Conservation (phyloP, 2,888 invertebrate genomes). For the Amphimallon solstitiale region DNA sequence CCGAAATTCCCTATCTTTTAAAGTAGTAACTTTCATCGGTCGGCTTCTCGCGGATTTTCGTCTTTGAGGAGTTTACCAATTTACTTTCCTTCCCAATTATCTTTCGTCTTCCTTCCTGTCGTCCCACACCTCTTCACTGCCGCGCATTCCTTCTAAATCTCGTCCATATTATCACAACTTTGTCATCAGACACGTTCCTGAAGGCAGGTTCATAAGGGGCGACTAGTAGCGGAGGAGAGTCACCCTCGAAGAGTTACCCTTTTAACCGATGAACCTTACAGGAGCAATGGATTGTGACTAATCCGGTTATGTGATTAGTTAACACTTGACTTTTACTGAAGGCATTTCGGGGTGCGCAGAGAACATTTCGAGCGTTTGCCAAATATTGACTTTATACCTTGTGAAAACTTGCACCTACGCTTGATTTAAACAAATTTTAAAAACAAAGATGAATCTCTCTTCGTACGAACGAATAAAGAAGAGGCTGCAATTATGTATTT, state of each 20-base stretch:
- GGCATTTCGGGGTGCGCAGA: slow-evolving; percentile 5
- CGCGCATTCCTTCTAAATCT: not conserved
- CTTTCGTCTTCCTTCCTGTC: slow-evolving; percentile 17
- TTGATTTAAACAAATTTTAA: too few relatives aligned
- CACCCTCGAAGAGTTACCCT: slow-evolving; percentile 17
- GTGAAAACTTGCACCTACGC: not conserved
- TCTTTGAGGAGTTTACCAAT: slow-evolving; percentile 26
- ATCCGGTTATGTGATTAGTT: slow-evolving; percentile 48
- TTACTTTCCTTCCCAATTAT: slow-evolving; percentile 29
- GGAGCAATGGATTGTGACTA: slow-evolving; percentile 46
- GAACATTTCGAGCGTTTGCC: slow-evolving; percentile 6
- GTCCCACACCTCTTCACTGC: not conserved
- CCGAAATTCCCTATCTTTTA: not conserved
- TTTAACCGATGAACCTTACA: slow-evolving; percentile 30
- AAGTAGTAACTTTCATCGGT: not conserved
- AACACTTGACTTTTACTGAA: slow-evolving; percentile 44
- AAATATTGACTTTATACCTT: slow-evolving; percentile 13
- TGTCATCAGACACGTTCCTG: slow-evolving; percentile 19
- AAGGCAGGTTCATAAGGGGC: not conserved
- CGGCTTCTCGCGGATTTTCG: too few relatives aligned
- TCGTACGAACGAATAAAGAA: too few relatives aligned
- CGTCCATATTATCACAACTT: slow-evolving; percentile 34
- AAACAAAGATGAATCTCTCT: too few relatives aligned
- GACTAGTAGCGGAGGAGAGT: not conserved
- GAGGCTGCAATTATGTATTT: too few relatives aligned